These are phyloP conservation scores for Darevskia nairensis DNA, from an alignment of 2,797 vertebrate species.

Conservation along the genomic window DNA sequence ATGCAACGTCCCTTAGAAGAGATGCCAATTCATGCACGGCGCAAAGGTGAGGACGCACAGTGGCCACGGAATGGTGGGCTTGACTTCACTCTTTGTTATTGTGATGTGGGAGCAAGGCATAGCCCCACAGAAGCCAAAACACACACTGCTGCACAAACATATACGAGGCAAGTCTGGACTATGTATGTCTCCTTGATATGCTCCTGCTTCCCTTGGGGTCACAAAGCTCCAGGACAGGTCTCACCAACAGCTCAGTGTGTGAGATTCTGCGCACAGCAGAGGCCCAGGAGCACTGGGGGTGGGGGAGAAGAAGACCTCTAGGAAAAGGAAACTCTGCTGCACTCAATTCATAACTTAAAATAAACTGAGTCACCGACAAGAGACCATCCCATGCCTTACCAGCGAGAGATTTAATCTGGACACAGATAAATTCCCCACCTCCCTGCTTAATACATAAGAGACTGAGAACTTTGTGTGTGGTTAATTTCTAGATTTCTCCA, in stretches of 20 bases:
- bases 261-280: neutral
- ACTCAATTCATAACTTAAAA: too few species aligned
- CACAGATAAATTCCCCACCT: too few species aligned
- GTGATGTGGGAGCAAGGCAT: neutral
- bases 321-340: too few species aligned
- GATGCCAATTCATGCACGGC: constrained; percentile 62
- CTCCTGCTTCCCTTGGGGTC: neutral
- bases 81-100: neutral
- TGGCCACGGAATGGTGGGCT: neutral
- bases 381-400: too few species aligned
- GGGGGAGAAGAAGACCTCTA: too few species aligned
- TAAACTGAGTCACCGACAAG: too few species aligned
- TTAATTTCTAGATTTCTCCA: too few species aligned
- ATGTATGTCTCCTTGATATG: neutral
- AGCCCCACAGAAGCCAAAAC: neutral
- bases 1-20: constrained; percentile 68
- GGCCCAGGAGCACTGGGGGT: neutral
- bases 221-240: neutral
- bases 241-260: too few species aligned
- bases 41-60: neutral
- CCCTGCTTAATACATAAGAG: too few species aligned
- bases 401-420: too few species aligned
- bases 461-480: too few species aligned
- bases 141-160: constrained; percentile 19
- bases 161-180: neutral